Percentiles rank a stretch among this genome's conserved stretches.
Conservation (phyloP, 1,140 invertebrate species). For the Ceratosolen solmsi region DNA sequence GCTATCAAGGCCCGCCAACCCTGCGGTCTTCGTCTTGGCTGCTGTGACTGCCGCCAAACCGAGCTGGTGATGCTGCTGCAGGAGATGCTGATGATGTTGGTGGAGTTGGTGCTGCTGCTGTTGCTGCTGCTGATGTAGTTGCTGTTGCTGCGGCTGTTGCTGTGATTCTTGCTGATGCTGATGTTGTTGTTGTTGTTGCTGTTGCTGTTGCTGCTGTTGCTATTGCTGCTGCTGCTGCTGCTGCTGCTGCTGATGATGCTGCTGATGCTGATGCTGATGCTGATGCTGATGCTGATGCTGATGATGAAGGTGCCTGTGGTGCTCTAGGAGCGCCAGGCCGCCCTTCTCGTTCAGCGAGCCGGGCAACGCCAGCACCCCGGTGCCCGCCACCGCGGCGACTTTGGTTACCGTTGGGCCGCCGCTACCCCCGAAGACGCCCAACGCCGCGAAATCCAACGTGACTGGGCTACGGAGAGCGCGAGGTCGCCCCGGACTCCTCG, state of each 20-base stretch:
- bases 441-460: slow-evolving; percentile 70
- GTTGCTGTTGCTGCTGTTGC: neutral
- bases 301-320: slow-evolving; percentile 42
- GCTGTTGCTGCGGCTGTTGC: slow-evolving; percentile 49
- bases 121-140: neutral
- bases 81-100: neutral
- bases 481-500: neutral
- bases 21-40: slow-evolving; percentile 66
- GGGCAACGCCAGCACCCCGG: slow-evolving; percentile 69
- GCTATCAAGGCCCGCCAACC: slow-evolving; percentile 72
- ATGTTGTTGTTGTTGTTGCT: too few species aligned
- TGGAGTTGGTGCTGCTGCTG: neutral
- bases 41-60: slow-evolving; percentile 50
- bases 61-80: slow-evolving; percentile 1
- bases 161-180: slow-evolving; percentile 35
- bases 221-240: neutral
- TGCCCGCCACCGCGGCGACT: slow-evolving; percentile 71
- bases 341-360: slow-evolving; percentile 69
- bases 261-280: slow-evolving; percentile 4
- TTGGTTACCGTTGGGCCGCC: slow-evolving; percentile 47
- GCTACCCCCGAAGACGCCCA: slow-evolving; percentile 64
- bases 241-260: too few species aligned
- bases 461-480: neutral
- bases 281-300: neutral
- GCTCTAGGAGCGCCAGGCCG: slow-evolving; percentile 56